These are phyloP conservation scores for Pyrochroa serraticornis DNA, from an alignment of 2,888 invertebrate genomes.

Conservation along the genomic window DNA sequence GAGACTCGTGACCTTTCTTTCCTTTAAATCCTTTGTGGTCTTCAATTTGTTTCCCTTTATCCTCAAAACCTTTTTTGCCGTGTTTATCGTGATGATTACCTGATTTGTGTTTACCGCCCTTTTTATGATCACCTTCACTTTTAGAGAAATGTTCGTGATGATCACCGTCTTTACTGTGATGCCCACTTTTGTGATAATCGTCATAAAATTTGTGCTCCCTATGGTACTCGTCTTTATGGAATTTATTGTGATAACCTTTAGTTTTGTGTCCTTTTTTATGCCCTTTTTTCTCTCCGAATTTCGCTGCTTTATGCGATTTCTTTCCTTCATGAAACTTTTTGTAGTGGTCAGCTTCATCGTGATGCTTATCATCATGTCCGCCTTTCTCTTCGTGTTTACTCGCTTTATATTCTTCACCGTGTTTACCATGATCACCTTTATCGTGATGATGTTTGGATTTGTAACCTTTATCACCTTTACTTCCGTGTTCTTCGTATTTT, in stretches of 20 bases:
- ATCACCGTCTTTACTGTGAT: conserved; percentile 71
- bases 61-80: conserved; percentile 69
- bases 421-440: conserved; percentile 65
- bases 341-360: conserved; percentile 68
- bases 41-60: conserved; percentile 70
- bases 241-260: conserved; percentile 79
- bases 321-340: conserved; percentile 71
- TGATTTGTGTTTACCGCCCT: conserved; percentile 68
- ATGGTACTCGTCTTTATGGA: conserved; percentile 79
- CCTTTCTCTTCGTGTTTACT: conserved; percentile 68
- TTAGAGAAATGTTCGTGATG: conserved; percentile 70
- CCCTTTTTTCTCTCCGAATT: conserved; percentile 76
- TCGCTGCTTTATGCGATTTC: conserved; percentile 70
- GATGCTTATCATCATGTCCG: conserved; percentile 68
- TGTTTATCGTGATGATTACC: conserved; percentile 67
- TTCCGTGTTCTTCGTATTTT: conserved; percentile 63
- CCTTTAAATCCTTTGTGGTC: conserved; percentile 70
- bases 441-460: conserved; percentile 65
- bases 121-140: conserved; percentile 69
- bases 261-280: conserved; percentile 80
- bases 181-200: conserved; percentile 73
- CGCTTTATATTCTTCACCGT: conserved; percentile 64
- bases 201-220: conserved; percentile 81
- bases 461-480: conserved; percentile 60
- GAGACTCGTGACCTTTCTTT: conserved; percentile 68